Percentiles rank a stretch among this genome's conserved stretches.
Evolutionary conservation across 2,888 invertebrate genomes (phyloP).

Genomic region (Biston stratarius): DNA sequence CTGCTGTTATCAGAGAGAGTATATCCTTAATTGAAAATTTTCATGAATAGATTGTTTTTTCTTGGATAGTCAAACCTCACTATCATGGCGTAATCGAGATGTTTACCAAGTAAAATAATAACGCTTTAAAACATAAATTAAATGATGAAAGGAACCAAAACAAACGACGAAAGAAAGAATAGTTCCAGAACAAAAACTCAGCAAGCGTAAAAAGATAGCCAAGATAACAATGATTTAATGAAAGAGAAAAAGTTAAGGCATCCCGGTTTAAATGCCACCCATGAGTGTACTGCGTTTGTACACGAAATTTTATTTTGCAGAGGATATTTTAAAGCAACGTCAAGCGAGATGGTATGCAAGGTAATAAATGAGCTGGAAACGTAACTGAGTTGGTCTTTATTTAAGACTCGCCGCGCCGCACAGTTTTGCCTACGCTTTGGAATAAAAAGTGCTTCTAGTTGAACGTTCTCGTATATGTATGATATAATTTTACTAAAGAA

Average conservation of each 20-base stretch:
- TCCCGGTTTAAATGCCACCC: conserved; percentile 60
- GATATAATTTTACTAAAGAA: neutral
- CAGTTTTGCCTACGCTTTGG: too few relatives aligned
- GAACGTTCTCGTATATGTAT: too few relatives aligned
- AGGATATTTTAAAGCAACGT: conserved; percentile 21
- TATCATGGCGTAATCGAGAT: too few relatives aligned
- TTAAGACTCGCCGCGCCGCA: too few relatives aligned
- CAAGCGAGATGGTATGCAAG: conserved; percentile 18
- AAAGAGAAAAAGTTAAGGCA: conserved; percentile 64
- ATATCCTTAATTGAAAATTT: too few relatives aligned
- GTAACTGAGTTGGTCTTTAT: neutral
- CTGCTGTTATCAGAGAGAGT: too few relatives aligned
- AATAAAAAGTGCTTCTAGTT: too few relatives aligned
- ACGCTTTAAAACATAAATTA: neutral
- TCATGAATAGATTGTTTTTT: too few relatives aligned
- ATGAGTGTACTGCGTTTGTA: conserved; percentile 53
- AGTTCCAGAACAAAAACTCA: conserved; percentile 49
- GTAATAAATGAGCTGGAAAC: conserved; percentile 18
- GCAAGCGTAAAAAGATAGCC: conserved; percentile 56
- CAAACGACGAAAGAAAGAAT: conserved; percentile 46
- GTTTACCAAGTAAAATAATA: too few relatives aligned
- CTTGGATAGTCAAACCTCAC: too few relatives aligned
- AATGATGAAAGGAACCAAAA: conserved; percentile 33
- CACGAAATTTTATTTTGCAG: conserved; percentile 35
- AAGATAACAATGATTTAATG: conserved; percentile 76